Conservation (phyloP, 2,797 vertebrate genomes). For the Fistularia commersonii region DNA sequence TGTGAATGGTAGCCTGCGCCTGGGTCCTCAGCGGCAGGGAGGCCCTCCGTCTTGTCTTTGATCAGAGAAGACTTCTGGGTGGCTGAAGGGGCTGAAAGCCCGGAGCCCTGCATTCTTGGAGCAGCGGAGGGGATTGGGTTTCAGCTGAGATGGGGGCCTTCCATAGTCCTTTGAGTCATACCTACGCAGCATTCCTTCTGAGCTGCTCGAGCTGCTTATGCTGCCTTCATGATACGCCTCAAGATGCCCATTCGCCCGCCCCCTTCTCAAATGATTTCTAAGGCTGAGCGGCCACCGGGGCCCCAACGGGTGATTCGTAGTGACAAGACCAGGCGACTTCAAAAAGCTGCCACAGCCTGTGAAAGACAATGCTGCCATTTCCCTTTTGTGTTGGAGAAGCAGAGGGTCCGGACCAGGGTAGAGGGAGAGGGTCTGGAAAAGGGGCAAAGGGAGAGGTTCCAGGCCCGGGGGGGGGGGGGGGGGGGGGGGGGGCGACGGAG, state of each 20-base stretch:
- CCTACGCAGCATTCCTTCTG: slow-evolving; percentile 41
- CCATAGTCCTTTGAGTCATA: slow-evolving; percentile 15
- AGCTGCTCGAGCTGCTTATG: not conserved
- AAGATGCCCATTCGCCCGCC: not conserved
- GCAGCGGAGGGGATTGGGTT: slow-evolving; percentile 45
- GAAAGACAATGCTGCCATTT: slow-evolving; percentile 58
- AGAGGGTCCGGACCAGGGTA: slow-evolving; percentile 1
- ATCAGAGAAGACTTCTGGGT: slow-evolving; percentile 32
- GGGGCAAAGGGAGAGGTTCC: too few relatives aligned
- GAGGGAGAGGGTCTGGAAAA: slow-evolving; percentile 4
- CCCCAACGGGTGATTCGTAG: slow-evolving; percentile 36
- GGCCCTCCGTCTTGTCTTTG: slow-evolving; percentile 27
- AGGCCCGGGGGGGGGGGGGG: not conserved
- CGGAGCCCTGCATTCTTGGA: slow-evolving; percentile 53
- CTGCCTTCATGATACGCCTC: slow-evolving; percentile 3
- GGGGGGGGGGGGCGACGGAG: slow-evolving; percentile 7
- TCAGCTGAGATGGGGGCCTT: slow-evolving; percentile 42
- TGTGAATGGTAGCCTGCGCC: slow-evolving; percentile 38
- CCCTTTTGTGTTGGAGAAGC: slow-evolving; percentile 40
- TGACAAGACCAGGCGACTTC: slow-evolving; percentile 43
- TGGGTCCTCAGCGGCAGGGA: slow-evolving; percentile 14
- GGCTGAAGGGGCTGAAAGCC: slow-evolving; percentile 30
- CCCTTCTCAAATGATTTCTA: slow-evolving; percentile 4
- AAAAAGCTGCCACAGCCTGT: slow-evolving; percentile 44
- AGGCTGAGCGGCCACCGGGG: slow-evolving; percentile 22